These are phyloP conservation scores for Mystacides longicornis DNA, from an alignment of 2,888 invertebrate genomes.

Conservation along the genomic window DNA sequence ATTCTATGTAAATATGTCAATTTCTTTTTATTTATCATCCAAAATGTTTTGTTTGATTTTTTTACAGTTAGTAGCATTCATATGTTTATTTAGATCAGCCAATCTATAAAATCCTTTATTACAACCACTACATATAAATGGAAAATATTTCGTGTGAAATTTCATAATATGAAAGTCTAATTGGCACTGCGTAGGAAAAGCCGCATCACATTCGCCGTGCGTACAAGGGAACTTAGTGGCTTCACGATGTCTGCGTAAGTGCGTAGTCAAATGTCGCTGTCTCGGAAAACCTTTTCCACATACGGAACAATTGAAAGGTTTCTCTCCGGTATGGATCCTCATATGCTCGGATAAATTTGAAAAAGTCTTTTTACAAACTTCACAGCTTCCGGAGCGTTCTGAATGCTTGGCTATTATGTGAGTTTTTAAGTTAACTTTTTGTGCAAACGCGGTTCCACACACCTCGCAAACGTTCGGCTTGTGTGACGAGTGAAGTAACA, in stretches of 20 bases:
- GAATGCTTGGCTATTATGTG: constrained; percentile 51
- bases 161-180: constrained; percentile 43
- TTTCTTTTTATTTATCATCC: too few species aligned
- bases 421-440: constrained; percentile 48
- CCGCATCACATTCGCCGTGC: constrained; percentile 37
- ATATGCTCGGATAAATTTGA: constrained; percentile 50
- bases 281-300: constrained; percentile 37
- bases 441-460: constrained; percentile 45
- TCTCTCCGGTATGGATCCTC: constrained; percentile 52
- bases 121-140: constrained; percentile 35
- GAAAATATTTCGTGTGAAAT: constrained; percentile 41
- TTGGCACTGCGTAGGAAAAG: constrained; percentile 41
- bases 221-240: constrained; percentile 42
- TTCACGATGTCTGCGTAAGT: constrained; percentile 39
- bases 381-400: constrained; percentile 49
- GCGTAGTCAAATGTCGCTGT: constrained; percentile 38
- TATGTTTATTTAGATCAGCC: constrained; percentile 9
- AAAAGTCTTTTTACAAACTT: constrained; percentile 46
- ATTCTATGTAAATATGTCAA: too few species aligned
- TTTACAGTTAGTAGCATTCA: constrained; percentile 8
- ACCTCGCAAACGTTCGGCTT: constrained; percentile 40
- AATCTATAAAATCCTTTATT: constrained; percentile 10
- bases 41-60: background rate
- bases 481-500: constrained; percentile 35
- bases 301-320: constrained; percentile 37